Evolutionary conservation across 35 echinoderm and acorn worm genomes (phyloP).

Genomic region (Heliocidaris tuberculata): DNA sequence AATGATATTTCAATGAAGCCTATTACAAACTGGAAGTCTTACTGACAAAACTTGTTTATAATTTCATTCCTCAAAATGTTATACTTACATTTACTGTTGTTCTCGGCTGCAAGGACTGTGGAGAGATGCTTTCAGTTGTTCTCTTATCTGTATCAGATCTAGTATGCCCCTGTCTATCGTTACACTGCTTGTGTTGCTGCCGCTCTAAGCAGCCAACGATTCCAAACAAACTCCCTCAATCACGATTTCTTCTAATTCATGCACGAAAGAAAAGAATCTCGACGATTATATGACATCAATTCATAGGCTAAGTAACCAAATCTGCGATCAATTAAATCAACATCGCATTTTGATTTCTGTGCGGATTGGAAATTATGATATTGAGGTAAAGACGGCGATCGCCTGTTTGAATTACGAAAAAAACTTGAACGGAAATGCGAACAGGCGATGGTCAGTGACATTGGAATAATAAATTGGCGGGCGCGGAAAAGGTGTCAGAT

Average conservation of each 20-base stretch:
- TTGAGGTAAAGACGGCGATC: background rate
- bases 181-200: background rate
- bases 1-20: background rate
- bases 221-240: background rate
- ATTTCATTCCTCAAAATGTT: background rate
- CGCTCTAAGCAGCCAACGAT: background rate
- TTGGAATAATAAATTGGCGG: conserved; percentile 22
- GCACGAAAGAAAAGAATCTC: background rate
- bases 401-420: background rate
- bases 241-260: background rate
- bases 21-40: background rate
- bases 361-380: background rate
- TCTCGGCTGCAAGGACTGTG: background rate
- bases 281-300: background rate
- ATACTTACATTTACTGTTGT: background rate
- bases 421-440: background rate
- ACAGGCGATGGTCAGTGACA: conserved; percentile 14
- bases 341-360: background rate
- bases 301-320: background rate
- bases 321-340: background rate
- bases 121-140: background rate
- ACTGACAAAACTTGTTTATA: background rate
- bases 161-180: too few species aligned
- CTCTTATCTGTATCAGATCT: background rate
- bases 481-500: conserved; percentile 31